Percentiles rank a stretch among this genome's conserved stretches.
phyloP scores from a whole-genome alignment of 2,888 invertebrate genomes.

The Patella caerulea region DNA sequence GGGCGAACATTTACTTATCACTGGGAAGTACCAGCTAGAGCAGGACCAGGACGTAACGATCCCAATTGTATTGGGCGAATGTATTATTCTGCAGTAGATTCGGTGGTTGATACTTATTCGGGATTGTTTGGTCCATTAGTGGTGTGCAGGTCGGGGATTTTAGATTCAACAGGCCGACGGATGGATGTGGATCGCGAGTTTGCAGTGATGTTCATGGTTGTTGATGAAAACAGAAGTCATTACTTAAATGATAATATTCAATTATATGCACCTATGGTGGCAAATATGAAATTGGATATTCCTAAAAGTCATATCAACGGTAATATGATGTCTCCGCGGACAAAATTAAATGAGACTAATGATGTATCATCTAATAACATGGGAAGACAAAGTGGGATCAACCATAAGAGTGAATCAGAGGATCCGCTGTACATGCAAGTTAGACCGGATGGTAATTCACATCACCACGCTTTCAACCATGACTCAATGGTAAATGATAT shows the following conservation, averaged over 20 bases:
- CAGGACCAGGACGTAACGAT: constrained; percentile 54
- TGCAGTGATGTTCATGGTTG: constrained; percentile 53
- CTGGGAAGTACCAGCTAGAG: constrained; percentile 52
- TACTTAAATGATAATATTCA: constrained; percentile 58
- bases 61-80: constrained; percentile 54
- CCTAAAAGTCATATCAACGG: not conserved
- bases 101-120: constrained; percentile 44
- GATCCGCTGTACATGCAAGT: no score
- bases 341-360: no score
- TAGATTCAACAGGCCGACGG: constrained; percentile 38
- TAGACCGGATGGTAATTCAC: no score
- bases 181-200: constrained; percentile 55
- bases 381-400: no score
- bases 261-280: constrained; percentile 40
- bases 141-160: constrained; percentile 47
- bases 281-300: not conserved
- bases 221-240: constrained; percentile 61
- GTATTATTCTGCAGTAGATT: constrained; percentile 51
- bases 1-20: constrained; percentile 42
- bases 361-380: no score
- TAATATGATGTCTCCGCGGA: no score
- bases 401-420: no score
- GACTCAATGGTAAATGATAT: no score
- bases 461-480: no score
- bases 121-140: constrained; percentile 55